A percentile compares a stretch with the other conserved stretches of the same genome.
phyloP scores from a whole-genome alignment of 1,140 invertebrate genomes.

The Himalopsyche phryganea region DNA sequence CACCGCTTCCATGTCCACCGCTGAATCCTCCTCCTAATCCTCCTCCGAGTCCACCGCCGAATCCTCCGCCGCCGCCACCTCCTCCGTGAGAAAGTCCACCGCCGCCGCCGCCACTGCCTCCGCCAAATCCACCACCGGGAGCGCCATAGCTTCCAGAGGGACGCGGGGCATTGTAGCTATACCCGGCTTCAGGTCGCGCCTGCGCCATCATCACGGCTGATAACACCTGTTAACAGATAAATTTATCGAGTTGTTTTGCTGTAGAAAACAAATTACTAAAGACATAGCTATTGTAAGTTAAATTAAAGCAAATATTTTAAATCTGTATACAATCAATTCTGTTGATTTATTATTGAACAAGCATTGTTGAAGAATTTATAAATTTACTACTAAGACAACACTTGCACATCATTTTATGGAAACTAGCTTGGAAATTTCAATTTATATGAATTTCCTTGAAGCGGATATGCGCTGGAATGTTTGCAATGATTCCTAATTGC shows the following conservation, averaged over 20 bases:
- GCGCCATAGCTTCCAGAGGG: slow-evolving; percentile 40
- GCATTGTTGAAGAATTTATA: background rate
- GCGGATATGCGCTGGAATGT: no score
- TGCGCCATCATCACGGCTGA: slow-evolving; percentile 36
- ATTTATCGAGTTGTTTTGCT: background rate
- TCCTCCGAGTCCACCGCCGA: slow-evolving; percentile 4
- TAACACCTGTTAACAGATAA: slow-evolving; percentile 24
- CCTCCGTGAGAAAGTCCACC: background rate
- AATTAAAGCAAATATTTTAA: background rate
- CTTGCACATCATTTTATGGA: no score
- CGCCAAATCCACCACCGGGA: slow-evolving; percentile 29
- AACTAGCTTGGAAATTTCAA: no score
- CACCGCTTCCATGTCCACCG: slow-evolving; percentile 33
- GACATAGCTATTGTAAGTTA: background rate
- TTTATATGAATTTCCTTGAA: no score
- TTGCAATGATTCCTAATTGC: no score
- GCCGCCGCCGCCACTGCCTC: slow-evolving; percentile 27
- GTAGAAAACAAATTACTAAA: background rate
- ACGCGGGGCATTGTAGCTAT: slow-evolving; percentile 43
- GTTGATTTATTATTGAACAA: background rate
- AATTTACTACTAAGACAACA: background rate
- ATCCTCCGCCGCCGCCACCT: slow-evolving; percentile 26
- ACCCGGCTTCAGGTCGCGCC: slow-evolving; percentile 44
- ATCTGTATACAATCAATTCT: background rate
- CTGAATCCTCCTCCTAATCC: slow-evolving; percentile 17